These are phyloP conservation scores for Acanthiza pusilla DNA, from an alignment of 2,797 vertebrate species.

Conservation along the genomic window DNA sequence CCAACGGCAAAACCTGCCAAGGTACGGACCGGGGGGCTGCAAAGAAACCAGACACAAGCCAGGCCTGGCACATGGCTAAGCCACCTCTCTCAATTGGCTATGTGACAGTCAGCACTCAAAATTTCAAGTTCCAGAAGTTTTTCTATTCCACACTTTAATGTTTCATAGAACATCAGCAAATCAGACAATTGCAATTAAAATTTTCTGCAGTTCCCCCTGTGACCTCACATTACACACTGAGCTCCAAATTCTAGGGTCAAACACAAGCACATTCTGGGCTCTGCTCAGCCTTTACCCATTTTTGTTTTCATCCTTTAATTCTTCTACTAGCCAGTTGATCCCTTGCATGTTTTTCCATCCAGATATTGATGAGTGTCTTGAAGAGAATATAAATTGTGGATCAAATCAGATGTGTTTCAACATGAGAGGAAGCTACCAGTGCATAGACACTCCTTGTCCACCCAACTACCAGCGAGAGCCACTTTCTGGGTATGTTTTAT, in stretches of 20 bases:
- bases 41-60: not conserved
- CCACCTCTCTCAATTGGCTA: not conserved
- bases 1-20: conserved; percentile 93
- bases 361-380: conserved; percentile 94
- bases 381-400: conserved; percentile 89
- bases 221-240: not conserved
- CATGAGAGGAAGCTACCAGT: conserved; percentile 92
- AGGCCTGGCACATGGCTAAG: accelerated
- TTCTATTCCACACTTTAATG: not conserved
- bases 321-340: not conserved
- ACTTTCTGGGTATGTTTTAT: conserved; percentile 75
- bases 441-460: conserved; percentile 94
- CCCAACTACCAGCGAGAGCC: conserved; percentile 88
- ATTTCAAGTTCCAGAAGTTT: not conserved
- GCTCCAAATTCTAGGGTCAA: not conserved
- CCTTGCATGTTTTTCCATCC: not conserved
- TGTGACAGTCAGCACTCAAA: not conserved
- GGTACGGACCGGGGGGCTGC: conserved; percentile 77
- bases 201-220: not conserved
- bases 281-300: not conserved
- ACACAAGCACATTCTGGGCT: not conserved
- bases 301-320: not conserved
- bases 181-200: not conserved
- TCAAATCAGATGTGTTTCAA: conserved; percentile 95
- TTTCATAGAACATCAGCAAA: not conserved